These are phyloP conservation scores for Meloidogyne floridensis DNA, from an alignment of 1,140 invertebrate genomes.

Conservation along the genomic window DNA sequence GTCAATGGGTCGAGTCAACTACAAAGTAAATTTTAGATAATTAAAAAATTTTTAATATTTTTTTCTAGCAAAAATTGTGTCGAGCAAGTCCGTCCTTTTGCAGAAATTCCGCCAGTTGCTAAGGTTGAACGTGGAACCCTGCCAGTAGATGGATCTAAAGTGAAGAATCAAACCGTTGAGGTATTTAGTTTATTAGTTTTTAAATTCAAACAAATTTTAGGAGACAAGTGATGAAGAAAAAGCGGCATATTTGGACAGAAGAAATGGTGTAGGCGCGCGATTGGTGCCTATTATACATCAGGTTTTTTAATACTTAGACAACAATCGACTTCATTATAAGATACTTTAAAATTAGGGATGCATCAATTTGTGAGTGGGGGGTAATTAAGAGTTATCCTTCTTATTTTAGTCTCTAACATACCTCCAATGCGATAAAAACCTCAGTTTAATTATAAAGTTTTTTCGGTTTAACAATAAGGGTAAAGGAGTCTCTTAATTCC, in stretches of 20 bases:
- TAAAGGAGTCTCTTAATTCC: too few species aligned
- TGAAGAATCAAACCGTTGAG: not conserved
- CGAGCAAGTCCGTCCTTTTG: constrained; percentile 1
- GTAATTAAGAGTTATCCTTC: too few species aligned
- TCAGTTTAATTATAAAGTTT: too few species aligned
- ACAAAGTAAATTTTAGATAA: not conserved
- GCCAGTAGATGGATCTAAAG: not conserved
- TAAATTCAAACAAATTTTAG: not conserved
- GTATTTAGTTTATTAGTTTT: not conserved
- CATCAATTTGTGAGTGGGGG: too few species aligned
- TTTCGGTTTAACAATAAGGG: too few species aligned
- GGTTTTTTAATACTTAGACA: not conserved
- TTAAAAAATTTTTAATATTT: not conserved
- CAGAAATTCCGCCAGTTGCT: constrained; percentile 17
- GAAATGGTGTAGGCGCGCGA: constrained; percentile 50
- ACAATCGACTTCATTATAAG: too few species aligned
- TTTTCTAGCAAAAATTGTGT: constrained; percentile 6
- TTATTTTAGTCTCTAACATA: too few species aligned
- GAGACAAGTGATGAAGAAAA: constrained; percentile 59
- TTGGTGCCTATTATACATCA: constrained; percentile 51
- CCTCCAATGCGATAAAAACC: too few species aligned
- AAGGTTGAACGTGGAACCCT: too few species aligned
- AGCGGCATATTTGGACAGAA: constrained; percentile 53
- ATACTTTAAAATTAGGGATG: too few species aligned
- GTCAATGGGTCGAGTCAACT: constrained; percentile 61